Percentiles rank a stretch among this genome's conserved stretches.
Conservation (phyloP, 2,888 invertebrate species). For the Trachelus iudaicus region DNA sequence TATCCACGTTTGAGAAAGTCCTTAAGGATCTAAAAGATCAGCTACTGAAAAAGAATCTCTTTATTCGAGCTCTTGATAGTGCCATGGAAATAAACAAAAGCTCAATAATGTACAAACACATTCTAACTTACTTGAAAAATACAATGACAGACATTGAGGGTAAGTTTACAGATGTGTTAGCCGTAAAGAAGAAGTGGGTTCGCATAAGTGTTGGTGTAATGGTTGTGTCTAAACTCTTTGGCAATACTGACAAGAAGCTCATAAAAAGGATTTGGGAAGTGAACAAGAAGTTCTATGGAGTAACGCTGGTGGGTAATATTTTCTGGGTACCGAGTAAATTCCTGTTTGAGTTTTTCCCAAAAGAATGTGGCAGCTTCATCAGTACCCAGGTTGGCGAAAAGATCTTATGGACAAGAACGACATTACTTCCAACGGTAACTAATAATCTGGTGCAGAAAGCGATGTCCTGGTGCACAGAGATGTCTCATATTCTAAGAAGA, state of each 20-base stretch:
- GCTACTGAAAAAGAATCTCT: slow-evolving; percentile 70
- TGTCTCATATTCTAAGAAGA: slow-evolving; percentile 73
- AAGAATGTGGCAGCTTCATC: slow-evolving; percentile 56
- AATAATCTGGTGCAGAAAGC: slow-evolving; percentile 70
- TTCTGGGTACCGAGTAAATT: slow-evolving; percentile 90
- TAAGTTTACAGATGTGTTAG: slow-evolving; percentile 70
- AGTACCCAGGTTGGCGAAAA: slow-evolving; percentile 53
- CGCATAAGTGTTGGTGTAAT: slow-evolving; percentile 78
- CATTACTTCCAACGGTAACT: slow-evolving; percentile 41
- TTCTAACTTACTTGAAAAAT: slow-evolving; percentile 74
- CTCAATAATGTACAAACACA: slow-evolving; percentile 72
- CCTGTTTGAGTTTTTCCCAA: slow-evolving; percentile 73
- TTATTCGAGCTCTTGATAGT: slow-evolving; percentile 65
- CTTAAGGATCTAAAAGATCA: slow-evolving; percentile 77
- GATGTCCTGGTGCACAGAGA: slow-evolving; percentile 55
- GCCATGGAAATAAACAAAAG: slow-evolving; percentile 68
- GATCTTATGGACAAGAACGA: slow-evolving; percentile 42
- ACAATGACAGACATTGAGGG: slow-evolving; percentile 72
- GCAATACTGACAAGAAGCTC: slow-evolving; percentile 80
- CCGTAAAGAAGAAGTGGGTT: slow-evolving; percentile 70
- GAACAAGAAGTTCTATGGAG: slow-evolving; percentile 82
- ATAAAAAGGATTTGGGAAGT: slow-evolving; percentile 79
- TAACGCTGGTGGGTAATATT: slow-evolving; percentile 82
- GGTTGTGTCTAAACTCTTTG: slow-evolving; percentile 78
- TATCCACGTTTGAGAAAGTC: slow-evolving; percentile 77